These are phyloP conservation scores for Araneus ventricosus DNA, from an alignment of 1,140 invertebrate species.

Conservation along the genomic window DNA sequence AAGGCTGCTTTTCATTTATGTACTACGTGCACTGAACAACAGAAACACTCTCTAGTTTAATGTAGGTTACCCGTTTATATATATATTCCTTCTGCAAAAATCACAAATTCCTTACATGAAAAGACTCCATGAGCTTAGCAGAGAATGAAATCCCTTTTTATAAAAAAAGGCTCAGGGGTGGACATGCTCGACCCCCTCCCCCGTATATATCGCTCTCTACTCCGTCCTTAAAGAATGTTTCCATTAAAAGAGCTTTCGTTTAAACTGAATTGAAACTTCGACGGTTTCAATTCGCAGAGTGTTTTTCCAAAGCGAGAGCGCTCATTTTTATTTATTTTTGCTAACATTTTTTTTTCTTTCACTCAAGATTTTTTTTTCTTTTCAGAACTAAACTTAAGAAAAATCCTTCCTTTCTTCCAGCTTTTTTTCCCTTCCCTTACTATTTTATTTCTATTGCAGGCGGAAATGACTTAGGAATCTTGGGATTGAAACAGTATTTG, in stretches of 20 bases:
- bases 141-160: slow-evolving; percentile 2
- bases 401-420: neutral
- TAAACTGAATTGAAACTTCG: slow-evolving; percentile 72
- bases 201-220: neutral
- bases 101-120: slow-evolving; percentile 17
- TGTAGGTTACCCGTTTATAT: neutral
- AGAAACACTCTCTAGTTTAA: slow-evolving; percentile 4
- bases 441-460: neutral
- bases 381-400: neutral
- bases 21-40: neutral
- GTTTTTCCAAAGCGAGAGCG: slow-evolving; percentile 41
- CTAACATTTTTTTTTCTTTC: neutral
- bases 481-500: neutral
- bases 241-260: slow-evolving; percentile 72
- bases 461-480: neutral
- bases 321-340: slow-evolving; percentile 34
- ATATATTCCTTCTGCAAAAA: neutral
- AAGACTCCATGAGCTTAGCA: neutral
- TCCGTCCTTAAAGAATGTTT: slow-evolving; percentile 63
- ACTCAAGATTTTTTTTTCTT: slow-evolving; percentile 6
- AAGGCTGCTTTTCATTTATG: neutral
- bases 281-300: slow-evolving; percentile 69
- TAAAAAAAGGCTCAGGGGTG: neutral
- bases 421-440: neutral
- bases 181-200: neutral